A percentile compares a stretch with the other conserved stretches of the same genome.
Conservation (phyloP, 2,113 vertebrate genomes). For the Brachyhypopomus gauderio region DNA sequence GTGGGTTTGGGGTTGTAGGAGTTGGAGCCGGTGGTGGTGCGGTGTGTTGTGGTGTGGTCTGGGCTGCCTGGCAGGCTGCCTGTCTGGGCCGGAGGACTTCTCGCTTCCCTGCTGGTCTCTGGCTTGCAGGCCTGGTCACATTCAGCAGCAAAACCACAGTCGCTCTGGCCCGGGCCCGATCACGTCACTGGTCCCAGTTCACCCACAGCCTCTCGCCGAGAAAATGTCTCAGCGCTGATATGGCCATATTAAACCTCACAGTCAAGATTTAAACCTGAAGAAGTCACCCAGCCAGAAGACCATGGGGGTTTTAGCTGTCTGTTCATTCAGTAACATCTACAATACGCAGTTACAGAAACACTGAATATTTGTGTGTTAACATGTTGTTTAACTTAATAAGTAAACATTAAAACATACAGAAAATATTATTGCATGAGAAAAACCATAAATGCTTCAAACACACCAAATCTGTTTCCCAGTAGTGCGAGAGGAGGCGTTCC, state of each 20-base stretch:
- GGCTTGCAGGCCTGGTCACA: constrained; percentile 57
- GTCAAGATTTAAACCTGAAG: background rate
- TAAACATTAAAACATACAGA: background rate
- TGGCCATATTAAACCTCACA: constrained; percentile 16
- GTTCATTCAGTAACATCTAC: background rate
- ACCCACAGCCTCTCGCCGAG: constrained; percentile 30
- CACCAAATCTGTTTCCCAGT: background rate
- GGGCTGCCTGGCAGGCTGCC: constrained; percentile 62
- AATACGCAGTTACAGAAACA: background rate
- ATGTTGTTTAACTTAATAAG: background rate
- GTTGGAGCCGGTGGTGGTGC: constrained; percentile 2
- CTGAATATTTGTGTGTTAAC: background rate
- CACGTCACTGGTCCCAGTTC: constrained; percentile 50
- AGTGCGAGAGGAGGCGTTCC: constrained; percentile 23
- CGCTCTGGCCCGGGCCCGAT: constrained; percentile 31
- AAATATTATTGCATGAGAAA: constrained; percentile 46
- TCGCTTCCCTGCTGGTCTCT: constrained; percentile 66
- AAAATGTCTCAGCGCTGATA: constrained; percentile 31
- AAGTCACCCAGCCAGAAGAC: constrained; percentile 6
- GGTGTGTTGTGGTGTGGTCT: constrained; percentile 56
- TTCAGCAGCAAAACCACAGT: constrained; percentile 64
- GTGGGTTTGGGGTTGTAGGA: constrained; percentile 21
- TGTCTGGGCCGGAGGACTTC: constrained; percentile 53
- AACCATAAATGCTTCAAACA: background rate
- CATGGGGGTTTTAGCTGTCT: constrained; percentile 15